These are phyloP conservation scores for Coturnix japonica DNA, from an alignment of 2,113 vertebrate genomes.

Conservation along the genomic window DNA sequence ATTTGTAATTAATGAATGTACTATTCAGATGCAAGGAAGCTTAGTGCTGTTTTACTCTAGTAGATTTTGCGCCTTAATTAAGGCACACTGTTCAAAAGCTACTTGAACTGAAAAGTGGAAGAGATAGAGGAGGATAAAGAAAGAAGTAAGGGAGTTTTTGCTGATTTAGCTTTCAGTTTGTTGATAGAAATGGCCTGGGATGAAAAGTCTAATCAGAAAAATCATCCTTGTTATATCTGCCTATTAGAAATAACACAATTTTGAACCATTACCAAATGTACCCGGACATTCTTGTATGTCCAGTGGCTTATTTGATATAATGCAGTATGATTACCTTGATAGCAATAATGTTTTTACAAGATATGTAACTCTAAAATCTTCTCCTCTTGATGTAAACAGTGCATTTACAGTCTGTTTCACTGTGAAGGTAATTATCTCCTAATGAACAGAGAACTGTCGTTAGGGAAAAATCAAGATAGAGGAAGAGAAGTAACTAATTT, in stretches of 20 bases:
- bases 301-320: background rate
- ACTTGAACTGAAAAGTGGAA: background rate
- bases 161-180: background rate
- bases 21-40: background rate
- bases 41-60: background rate
- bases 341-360: conserved; percentile 35
- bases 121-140: background rate
- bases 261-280: background rate
- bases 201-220: background rate
- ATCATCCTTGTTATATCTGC: background rate
- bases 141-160: background rate
- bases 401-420: conserved; percentile 59
- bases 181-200: background rate
- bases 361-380: conserved; percentile 45
- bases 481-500: conserved; percentile 43
- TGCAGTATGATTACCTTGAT: background rate
- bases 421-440: conserved; percentile 71
- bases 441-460: conserved; percentile 65
- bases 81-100: background rate
- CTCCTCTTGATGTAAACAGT: conserved; percentile 43
- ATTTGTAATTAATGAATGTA: background rate
- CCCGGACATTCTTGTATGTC: background rate
- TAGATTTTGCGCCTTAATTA: background rate
- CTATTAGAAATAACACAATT: background rate
- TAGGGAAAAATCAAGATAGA: conserved; percentile 52